Evolutionary conservation across 2,113 vertebrate genomes (phyloP).

Genomic region (Trematocara nigrifrons): DNA sequence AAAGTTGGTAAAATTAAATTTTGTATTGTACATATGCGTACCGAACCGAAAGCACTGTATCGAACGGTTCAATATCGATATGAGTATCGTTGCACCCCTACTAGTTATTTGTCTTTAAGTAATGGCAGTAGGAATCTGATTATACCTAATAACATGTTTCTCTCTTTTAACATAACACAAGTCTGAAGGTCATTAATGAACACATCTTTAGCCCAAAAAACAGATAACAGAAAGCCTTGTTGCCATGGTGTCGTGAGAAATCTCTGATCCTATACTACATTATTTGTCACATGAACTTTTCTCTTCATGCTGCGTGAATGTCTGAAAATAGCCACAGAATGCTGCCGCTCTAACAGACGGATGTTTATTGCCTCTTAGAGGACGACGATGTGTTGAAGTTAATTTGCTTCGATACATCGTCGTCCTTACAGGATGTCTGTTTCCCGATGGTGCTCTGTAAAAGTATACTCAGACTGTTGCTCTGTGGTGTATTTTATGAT

Average conservation of each 20-base stretch:
- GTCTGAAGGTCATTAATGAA: not conserved
- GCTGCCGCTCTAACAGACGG: not conserved
- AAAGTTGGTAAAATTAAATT: too few species aligned
- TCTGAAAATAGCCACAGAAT: not conserved
- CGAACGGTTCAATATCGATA: too few species aligned
- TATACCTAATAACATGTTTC: not conserved
- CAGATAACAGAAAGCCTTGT: not conserved
- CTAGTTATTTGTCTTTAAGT: not conserved
- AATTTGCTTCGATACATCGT: not conserved
- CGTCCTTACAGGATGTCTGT: not conserved
- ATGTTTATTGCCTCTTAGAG: not conserved
- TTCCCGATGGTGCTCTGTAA: not conserved
- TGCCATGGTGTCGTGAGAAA: not conserved
- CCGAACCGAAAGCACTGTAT: too few species aligned
- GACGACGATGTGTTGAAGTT: not conserved
- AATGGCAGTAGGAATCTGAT: not conserved
- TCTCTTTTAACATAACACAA: not conserved
- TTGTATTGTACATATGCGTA: too few species aligned
- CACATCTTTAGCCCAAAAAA: not conserved
- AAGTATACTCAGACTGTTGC: not conserved
- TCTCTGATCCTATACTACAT: not conserved
- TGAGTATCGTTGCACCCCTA: too few species aligned
- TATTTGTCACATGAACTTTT: not conserved
- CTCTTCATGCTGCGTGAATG: not conserved
- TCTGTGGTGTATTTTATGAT: not conserved